Conservation (phyloP, 2,113 vertebrate species). For the Accipiter virgatus region DNA sequence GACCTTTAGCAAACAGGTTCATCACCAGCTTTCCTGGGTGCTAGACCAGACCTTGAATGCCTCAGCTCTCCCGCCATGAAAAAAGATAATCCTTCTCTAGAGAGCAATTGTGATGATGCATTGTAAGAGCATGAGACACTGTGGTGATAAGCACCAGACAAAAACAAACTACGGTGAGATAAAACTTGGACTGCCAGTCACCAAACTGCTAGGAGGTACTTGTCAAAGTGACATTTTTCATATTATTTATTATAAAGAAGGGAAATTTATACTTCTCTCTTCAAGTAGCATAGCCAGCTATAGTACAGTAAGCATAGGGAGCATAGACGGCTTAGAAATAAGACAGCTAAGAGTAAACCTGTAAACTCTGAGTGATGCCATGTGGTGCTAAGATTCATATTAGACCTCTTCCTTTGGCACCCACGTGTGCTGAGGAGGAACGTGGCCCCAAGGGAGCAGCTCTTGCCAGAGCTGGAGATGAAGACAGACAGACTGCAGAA, state of each 20-base stretch:
- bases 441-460: background rate
- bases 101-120: background rate
- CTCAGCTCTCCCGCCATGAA: background rate
- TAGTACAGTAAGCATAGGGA: background rate
- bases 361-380: background rate
- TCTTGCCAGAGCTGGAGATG: background rate
- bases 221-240: background rate
- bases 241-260: background rate
- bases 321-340: background rate
- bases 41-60: background rate
- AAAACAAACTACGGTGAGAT: background rate
- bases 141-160: background rate
- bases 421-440: fast-evolving
- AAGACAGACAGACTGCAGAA: background rate
- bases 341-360: fast-evolving
- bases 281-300: background rate
- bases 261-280: background rate
- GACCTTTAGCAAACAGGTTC: background rate
- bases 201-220: background rate
- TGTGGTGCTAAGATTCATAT: fast-evolving
- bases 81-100: background rate
- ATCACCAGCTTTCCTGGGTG: background rate
- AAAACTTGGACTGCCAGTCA: background rate
- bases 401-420: background rate
- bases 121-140: background rate